These are phyloP conservation scores for Pammene fasciana DNA, from an alignment of 2,888 invertebrate genomes.

Conservation along the genomic window DNA sequence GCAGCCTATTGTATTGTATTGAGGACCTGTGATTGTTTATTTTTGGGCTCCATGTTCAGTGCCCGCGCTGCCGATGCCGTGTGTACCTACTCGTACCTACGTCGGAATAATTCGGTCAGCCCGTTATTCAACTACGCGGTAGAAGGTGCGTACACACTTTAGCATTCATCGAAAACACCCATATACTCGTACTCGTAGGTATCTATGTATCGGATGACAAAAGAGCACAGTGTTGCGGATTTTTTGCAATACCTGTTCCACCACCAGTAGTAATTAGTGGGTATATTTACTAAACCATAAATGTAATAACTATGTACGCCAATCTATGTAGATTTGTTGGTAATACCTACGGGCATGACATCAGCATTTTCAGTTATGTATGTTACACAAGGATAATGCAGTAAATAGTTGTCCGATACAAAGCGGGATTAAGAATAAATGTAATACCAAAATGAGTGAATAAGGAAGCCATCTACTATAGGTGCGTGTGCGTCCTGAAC, in stretches of 20 bases:
- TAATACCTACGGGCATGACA: too few species aligned
- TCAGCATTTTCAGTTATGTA: too few species aligned
- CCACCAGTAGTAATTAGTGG: too few species aligned
- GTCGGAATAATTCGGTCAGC: conserved; percentile 16
- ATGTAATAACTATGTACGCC: too few species aligned
- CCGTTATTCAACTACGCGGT: conserved; percentile 25
- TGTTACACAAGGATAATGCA: not conserved
- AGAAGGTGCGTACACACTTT: conserved; percentile 1
- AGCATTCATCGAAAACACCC: not conserved
- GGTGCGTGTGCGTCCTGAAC: conserved; percentile 51
- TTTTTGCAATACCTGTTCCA: too few species aligned
- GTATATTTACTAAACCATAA: too few species aligned
- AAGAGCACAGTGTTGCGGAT: too few species aligned
- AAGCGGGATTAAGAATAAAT: conserved; percentile 41
- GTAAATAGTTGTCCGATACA: not conserved
- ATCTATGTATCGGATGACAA: too few species aligned
- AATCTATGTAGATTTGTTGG: too few species aligned
- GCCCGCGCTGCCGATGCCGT: not conserved
- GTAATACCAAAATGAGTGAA: conserved; percentile 54
- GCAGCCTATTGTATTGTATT: not conserved
- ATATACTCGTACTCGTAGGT: too few species aligned
- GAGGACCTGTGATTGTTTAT: not conserved
- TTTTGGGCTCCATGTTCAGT: not conserved
- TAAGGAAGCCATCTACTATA: conserved; percentile 61
- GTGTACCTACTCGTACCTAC: too few species aligned